Base-by-base conservation (phyloP, 1,140 invertebrate genomes). In the Bombus superbus region DNA sequence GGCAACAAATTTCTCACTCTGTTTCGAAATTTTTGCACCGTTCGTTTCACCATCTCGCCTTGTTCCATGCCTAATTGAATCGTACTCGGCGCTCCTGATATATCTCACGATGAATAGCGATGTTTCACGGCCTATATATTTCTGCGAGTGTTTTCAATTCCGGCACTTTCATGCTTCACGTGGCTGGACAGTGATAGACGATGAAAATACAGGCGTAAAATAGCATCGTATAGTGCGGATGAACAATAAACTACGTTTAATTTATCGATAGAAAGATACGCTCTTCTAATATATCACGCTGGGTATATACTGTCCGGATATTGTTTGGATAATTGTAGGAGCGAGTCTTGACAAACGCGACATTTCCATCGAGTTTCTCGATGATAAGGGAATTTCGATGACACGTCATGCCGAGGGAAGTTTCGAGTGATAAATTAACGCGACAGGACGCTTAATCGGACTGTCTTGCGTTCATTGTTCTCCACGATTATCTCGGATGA, bases 61-160 rank as follows among this genome's bases (percentile, higher is more conserved):
- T 57, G 9, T 44, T 22, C 35, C 38, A 13, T 42, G 47, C 38
- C 38, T 66, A 83, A 83, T 83, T 66, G 59, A 76, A 83, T 83
- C 15, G 59, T 75, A 73, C 18, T n/a, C 38, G 47, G 8, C 10
- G 75, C 25, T 62, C 15, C 32, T 40, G 59, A 83, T 83, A 64
- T 28, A 59, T 81, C 53, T 62, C 71, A 42, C 80, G 71, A 74
- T 47, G 74, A 57, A 62, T 53, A 32, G n/a, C 57, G 40, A 18
- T 47, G n/a, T 73, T 66, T 76, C 72, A 64, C 42, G 71, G 40
- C 25, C 81, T 74, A 64, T 64, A 75, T 59, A 38, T 59, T 64
- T 64, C 72, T 44, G 42, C 59, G 59, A 66, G n/a, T 59, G 40
- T 64, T 82, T 82, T 82, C 71, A 82, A 82, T 75, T 83, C 42